phyloP scores from a whole-genome alignment of 2,113 vertebrate species.

The Gadus chalcogrammus region DNA sequence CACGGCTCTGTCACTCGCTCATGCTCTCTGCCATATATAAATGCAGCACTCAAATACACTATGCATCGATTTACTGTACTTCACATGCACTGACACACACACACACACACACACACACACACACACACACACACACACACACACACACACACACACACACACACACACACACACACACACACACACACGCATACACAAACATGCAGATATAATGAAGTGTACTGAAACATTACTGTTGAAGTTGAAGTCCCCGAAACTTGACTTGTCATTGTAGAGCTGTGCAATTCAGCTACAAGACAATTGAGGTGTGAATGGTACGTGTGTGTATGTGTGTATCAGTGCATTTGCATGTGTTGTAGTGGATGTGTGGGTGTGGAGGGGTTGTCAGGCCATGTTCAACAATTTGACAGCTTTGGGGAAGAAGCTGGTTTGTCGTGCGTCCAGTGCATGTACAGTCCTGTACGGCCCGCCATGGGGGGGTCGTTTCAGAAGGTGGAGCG shows the following conservation, averaged over 20 bases:
- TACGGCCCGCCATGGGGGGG: neutral
- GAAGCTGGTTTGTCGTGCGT: too few relatives aligned
- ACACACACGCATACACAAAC: too few relatives aligned
- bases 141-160: too few relatives aligned
- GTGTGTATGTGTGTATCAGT: neutral
- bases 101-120: too few relatives aligned
- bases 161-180: too few relatives aligned
- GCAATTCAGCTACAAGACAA: neutral
- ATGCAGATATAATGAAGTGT: neutral
- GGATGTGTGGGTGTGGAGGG: too few relatives aligned
- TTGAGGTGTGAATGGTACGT: neutral
- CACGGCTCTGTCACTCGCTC: neutral
- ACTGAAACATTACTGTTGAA: neutral
- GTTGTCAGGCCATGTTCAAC: too few relatives aligned
- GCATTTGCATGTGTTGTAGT: neutral
- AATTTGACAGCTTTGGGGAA: too few relatives aligned
- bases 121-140: too few relatives aligned
- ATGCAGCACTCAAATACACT: neutral
- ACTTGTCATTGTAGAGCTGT: neutral
- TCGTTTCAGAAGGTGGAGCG: neutral
- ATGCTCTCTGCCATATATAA: neutral
- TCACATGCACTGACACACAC: neutral
- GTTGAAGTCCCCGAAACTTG: neutral
- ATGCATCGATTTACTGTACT: neutral
- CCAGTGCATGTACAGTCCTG: neutral